phyloP scores from a whole-genome alignment of 2,797 vertebrate species.

The Perodicticus potto region DNA sequence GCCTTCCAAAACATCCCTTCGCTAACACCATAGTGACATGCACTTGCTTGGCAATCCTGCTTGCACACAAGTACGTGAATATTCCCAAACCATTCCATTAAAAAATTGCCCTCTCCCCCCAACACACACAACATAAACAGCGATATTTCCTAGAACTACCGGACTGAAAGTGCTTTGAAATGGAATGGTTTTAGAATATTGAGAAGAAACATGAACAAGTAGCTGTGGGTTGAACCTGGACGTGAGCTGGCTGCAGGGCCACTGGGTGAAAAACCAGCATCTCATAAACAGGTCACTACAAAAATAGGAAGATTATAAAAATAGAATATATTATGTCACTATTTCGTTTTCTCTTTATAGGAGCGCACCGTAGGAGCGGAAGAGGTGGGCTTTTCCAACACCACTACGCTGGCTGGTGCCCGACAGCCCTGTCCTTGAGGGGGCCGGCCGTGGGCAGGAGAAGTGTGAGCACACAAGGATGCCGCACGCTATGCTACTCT shows the following conservation, averaged over 20 bases:
- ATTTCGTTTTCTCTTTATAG: slow-evolving; percentile 86
- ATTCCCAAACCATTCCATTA: slow-evolving; percentile 91
- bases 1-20: slow-evolving; percentile 82
- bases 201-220: slow-evolving; percentile 80
- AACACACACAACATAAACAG: slow-evolving; percentile 86
- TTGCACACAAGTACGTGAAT: slow-evolving; percentile 84
- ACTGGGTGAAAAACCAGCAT: slow-evolving; percentile 84
- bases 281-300: slow-evolving; percentile 90
- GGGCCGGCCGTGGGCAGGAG: slow-evolving; percentile 88
- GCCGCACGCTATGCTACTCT: slow-evolving; percentile 88
- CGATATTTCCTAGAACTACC: slow-evolving; percentile 89
- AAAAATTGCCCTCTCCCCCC: slow-evolving; percentile 75
- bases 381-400: slow-evolving; percentile 82
- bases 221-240: slow-evolving; percentile 90
- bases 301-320: slow-evolving; percentile 91
- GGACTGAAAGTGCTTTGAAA: slow-evolving; percentile 97
- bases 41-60: slow-evolving; percentile 87
- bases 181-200: slow-evolving; percentile 93
- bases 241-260: slow-evolving; percentile 83
- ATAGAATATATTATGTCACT: slow-evolving; percentile 90
- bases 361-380: slow-evolving; percentile 81
- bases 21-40: slow-evolving; percentile 88
- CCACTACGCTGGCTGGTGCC: slow-evolving; percentile 84
- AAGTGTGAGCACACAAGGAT: slow-evolving; percentile 79
- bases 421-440: slow-evolving; percentile 85